Percentiles rank a stretch among this genome's conserved stretches.
phyloP scores from a whole-genome alignment of 2,888 invertebrate species.

The Alloplasta piceator region DNA sequence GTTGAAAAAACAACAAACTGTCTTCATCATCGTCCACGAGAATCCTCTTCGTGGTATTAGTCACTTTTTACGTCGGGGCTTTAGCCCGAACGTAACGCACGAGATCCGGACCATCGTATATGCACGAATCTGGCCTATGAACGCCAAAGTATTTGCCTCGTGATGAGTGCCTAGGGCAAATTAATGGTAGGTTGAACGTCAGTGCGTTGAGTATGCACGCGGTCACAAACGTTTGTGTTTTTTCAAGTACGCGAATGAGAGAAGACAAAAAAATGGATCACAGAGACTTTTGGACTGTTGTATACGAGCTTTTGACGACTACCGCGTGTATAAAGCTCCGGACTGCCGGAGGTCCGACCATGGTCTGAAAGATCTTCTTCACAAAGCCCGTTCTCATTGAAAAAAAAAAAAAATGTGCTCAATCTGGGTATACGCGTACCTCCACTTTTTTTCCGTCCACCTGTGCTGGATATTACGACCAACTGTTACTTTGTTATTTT shows the following conservation, averaged over 20 bases:
- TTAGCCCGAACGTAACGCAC: background rate
- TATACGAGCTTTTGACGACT: background rate
- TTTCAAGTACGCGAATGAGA: background rate
- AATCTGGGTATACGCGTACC: no score
- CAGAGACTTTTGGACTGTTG: background rate
- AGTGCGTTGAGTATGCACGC: background rate
- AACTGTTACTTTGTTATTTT: no score
- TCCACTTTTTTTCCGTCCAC: no score
- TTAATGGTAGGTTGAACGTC: slow-evolving; percentile 14
- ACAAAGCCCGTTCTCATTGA: background rate
- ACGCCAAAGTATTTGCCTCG: background rate
- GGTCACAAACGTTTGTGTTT: slow-evolving; percentile 13
- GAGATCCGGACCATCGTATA: background rate
- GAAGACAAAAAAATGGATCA: background rate
- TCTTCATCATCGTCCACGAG: background rate
- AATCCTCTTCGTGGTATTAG: background rate
- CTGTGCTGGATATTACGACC: no score
- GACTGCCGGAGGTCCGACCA: background rate
- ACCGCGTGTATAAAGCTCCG: background rate
- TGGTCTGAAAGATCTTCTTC: background rate
- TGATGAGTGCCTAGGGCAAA: slow-evolving; percentile 1
- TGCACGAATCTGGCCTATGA: background rate
- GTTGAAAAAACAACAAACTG: background rate
- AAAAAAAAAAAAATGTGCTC: background rate
- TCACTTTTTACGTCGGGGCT: background rate